Conservation (phyloP, 2,888 invertebrate genomes). For the Napeogenes sylphis region DNA sequence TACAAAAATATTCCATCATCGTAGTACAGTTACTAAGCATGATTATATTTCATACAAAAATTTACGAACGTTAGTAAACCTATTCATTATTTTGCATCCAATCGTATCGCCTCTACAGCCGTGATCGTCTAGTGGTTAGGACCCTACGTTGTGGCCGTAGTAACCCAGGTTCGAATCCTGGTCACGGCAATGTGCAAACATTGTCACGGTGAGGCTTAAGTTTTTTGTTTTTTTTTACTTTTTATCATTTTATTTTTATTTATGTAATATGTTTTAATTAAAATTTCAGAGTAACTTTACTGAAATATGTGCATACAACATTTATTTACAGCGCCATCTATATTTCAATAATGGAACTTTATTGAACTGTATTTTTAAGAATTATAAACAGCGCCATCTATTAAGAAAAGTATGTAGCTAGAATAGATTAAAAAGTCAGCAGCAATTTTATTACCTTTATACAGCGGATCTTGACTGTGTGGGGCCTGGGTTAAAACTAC, state of each 20-base stretch:
- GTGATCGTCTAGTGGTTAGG: constrained; percentile 86
- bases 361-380: neutral
- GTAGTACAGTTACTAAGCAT: too few relatives aligned
- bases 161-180: constrained; percentile 85
- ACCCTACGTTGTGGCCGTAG: constrained; percentile 87
- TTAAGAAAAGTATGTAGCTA: neutral
- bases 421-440: too few relatives aligned
- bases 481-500: too few relatives aligned
- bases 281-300: neutral
- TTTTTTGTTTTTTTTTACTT: constrained; percentile 33
- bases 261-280: neutral
- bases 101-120: constrained; percentile 44
- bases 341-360: constrained; percentile 4
- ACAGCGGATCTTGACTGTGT: too few relatives aligned
- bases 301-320: constrained; percentile 2
- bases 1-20: too few relatives aligned
- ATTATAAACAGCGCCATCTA: constrained; percentile 29
- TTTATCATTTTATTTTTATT: constrained; percentile 10
- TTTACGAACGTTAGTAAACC: neutral
- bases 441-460: too few relatives aligned
- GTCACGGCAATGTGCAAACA: constrained; percentile 71
- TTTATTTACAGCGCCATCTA: constrained; percentile 37
- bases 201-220: constrained; percentile 65
- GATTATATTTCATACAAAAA: too few relatives aligned
- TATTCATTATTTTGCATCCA: constrained; percentile 23